These are phyloP conservation scores for Lepus townsendii DNA, from an alignment of 2,797 vertebrate species.

Conservation along the genomic window DNA sequence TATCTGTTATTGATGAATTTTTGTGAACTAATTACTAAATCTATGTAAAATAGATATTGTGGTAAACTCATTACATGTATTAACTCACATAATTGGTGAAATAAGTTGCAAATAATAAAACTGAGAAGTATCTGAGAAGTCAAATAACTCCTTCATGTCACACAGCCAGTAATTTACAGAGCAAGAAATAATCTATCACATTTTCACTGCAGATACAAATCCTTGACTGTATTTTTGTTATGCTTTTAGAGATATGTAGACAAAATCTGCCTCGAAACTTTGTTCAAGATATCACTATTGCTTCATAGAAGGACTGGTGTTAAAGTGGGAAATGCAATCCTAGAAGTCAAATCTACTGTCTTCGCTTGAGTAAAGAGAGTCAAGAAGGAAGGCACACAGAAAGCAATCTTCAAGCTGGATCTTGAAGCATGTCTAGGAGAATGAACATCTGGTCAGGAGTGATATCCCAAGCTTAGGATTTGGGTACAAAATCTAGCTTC, in stretches of 20 bases:
- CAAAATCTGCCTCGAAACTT: background rate
- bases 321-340: background rate
- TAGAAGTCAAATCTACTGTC: background rate
- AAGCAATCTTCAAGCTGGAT: background rate
- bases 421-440: background rate
- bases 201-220: background rate
- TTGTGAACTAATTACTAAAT: background rate
- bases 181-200: background rate
- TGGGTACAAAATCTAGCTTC: background rate
- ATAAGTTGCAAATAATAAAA: background rate
- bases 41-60: background rate
- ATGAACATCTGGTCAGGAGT: background rate
- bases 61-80: background rate
- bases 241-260: background rate
- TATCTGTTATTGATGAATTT: background rate
- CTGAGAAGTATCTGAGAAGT: background rate
- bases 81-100: background rate
- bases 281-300: background rate
- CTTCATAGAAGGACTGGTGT: background rate
- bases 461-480: background rate
- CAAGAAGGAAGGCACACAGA: background rate
- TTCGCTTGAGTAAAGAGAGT: background rate
- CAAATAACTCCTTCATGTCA: background rate
- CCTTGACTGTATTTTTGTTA: background rate
- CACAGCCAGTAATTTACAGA: background rate